These are phyloP conservation scores for Dryoscopus gambensis DNA, from an alignment of 2,113 vertebrate species.

Conservation along the genomic window DNA sequence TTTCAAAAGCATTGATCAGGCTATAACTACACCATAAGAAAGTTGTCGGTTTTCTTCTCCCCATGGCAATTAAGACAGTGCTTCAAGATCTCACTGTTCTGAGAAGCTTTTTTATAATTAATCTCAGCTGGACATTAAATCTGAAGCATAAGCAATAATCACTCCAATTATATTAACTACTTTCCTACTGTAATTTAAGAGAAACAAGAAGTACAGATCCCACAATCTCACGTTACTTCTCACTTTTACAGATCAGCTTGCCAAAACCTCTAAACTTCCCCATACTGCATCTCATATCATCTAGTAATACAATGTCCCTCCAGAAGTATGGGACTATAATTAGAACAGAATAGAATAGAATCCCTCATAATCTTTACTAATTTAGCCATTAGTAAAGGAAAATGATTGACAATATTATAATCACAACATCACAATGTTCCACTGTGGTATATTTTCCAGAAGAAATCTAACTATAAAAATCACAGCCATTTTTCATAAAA, in stretches of 20 bases:
- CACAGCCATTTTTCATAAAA: neutral
- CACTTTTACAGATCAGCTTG: neutral
- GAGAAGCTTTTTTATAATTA: slow-evolving; percentile 13
- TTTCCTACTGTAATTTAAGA: neutral
- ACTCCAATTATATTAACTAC: neutral
- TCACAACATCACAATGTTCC: neutral
- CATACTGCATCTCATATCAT: neutral
- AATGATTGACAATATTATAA: neutral
- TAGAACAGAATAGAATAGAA: neutral
- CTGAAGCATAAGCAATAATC: slow-evolving; percentile 14
- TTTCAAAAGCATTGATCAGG: neutral
- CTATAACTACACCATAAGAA: neutral
- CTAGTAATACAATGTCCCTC: neutral
- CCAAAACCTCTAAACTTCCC: neutral
- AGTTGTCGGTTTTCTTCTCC: neutral
- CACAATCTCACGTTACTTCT: neutral
- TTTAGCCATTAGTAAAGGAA: neutral
- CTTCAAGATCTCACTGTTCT: neutral
- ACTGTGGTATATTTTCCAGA: neutral
- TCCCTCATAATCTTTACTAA: neutral
- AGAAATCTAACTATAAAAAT: neutral
- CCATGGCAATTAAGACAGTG: neutral
- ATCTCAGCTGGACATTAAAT: slow-evolving; percentile 7
- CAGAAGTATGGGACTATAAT: neutral
- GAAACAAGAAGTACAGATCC: neutral